A percentile compares a stretch with the other conserved stretches of the same genome.
These are phyloP conservation scores for Heloderma charlesbogerti DNA, from an alignment of 2,113 vertebrate genomes.

Conservation along the genomic window DNA sequence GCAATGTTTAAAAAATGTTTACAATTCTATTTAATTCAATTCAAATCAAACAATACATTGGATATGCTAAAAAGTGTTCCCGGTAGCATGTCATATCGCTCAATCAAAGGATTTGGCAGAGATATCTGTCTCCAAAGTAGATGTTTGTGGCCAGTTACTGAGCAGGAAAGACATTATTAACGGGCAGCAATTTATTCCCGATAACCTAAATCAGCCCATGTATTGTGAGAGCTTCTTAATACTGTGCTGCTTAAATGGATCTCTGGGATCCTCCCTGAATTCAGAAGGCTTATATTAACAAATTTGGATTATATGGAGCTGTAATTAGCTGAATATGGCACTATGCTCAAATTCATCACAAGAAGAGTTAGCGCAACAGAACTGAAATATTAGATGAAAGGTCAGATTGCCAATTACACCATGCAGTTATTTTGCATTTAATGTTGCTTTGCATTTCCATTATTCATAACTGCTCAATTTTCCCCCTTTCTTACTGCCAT, in stretches of 20 bases:
- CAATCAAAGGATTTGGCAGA: not conserved
- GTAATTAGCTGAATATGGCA: constrained; percentile 25
- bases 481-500: constrained; percentile 20
- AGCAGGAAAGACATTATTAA: not conserved
- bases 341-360: constrained; percentile 11
- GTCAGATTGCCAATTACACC: constrained; percentile 71
- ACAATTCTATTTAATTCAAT: no score
- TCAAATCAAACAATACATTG: not conserved
- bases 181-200: not conserved
- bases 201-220: not conserved
- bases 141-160: not conserved
- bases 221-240: constrained; percentile 1
- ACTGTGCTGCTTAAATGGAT: constrained; percentile 7
- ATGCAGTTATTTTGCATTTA: constrained; percentile 58
- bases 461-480: constrained; percentile 45
- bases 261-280: constrained; percentile 7
- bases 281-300: constrained; percentile 15
- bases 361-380: constrained; percentile 46
- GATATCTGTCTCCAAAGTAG: not conserved
- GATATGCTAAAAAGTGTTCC: not conserved
- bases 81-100: not conserved
- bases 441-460: constrained; percentile 46
- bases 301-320: constrained; percentile 18
- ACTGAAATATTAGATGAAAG: constrained; percentile 55
- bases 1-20: no score